Evolutionary conservation across 2,797 vertebrate genomes (phyloP), one percentile per base, ranked within the genome.

Genomic region (Acrossocheilus fasciatus): DNA sequence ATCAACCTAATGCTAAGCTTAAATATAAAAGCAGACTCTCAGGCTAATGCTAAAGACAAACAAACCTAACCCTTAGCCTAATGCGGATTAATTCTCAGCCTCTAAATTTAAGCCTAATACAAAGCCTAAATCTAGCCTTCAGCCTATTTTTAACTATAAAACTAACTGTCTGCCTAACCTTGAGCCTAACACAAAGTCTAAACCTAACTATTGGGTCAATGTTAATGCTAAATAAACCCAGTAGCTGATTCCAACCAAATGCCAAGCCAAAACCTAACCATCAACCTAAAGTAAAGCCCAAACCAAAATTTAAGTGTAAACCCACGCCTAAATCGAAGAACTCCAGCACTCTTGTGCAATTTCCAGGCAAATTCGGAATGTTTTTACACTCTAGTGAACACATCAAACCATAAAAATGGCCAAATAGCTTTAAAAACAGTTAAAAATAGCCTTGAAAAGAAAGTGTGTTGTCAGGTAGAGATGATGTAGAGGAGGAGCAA

Each of bases 401-500:
- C 8, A 45, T 30, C 39, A 83, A 62, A 74, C 41, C 39, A 23
- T 39, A 45, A 52, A 74, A 84, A 5, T 26, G 30, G 43, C 30
- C 43, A 36, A 50, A 64, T 23, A 14, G 41, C 57, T 20, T 30
- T 23, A 45, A 64, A 83, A 59, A 76, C 6, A 1, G 5, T 39
- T 39, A 54, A 64, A 62, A 47, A 79, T 69, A 72, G 41, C 12
- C 45, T 20, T 84, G 26, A 72, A 66, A n/a, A 9, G 17, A 64
- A 84, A 9, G 6, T 34, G 14, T 7, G 26, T 14, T 52, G 54
- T 73, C 10, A 70, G 14, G 64, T 59, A 77, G 39, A 82, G 39
- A 83, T 45, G 41, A 83, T 18, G 62, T 23, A 88, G 39, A 62
- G 20, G 34, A 84, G 47, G 26, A 57, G 70, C 20, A 14, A 72